Evolutionary conservation across 2,888 invertebrate species (phyloP), one percentile per base, ranked within the genome.

Genomic region (Aphodius sticticus): DNA sequence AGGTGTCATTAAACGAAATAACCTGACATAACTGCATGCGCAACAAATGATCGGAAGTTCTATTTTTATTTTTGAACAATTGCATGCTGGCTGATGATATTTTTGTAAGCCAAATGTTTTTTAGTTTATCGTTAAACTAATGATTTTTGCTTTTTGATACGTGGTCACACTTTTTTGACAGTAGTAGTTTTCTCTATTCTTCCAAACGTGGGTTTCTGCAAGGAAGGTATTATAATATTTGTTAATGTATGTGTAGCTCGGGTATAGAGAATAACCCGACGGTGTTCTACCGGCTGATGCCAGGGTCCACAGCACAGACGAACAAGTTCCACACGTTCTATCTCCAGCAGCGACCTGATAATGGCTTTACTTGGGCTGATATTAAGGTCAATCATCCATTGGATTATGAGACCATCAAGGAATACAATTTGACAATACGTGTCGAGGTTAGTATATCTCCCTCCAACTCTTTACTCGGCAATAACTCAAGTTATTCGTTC

Each of bases 241-340:
- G 71, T 38, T 77, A 78, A 35, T 77, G 69, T 81, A 76, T 85
- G 82, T 83, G 85, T 93, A 97, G 97, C 92, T 97, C 97, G 89
- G 97, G 97, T 84, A 98, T 98, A 90, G 97, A 97, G 89, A 96
- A 96, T 90, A 98, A 97, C 90, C 97, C 97, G 80, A 97, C 97
- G 85, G 97, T 98, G 85, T 98, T 96, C 92, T 98, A 98, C 91
- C 95, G 96, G 82, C 91, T 98, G 88, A 98, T 98, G 95, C 97
- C 97, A 83, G 97, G 97, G 83, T 97, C 97, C 69, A 98, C 97
- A 79, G 96, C 97, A 6, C 97, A 98, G 90, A 98, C 97, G 85
- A 98, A 98, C 91, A 98, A 97, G 90, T 95, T 95, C 90, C 96
- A 98, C 90, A 97, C 97, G 82, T 98, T 97, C 90, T 98, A 98